These are phyloP conservation scores for Gymnocheta viridis DNA, from an alignment of 2,888 invertebrate genomes.

Conservation along the genomic window DNA sequence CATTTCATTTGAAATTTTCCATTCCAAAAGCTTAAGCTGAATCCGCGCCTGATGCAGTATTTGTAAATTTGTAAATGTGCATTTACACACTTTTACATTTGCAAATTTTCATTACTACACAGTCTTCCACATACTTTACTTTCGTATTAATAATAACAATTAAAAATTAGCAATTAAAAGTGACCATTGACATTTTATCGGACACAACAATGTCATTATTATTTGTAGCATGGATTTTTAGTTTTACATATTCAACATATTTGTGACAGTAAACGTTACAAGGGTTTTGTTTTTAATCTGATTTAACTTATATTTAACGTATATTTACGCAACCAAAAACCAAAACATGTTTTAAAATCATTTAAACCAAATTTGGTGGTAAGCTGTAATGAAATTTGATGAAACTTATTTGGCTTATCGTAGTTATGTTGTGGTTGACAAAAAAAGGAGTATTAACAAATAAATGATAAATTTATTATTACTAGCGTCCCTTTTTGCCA, in stretches of 20 bases:
- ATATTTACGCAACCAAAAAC: not conserved
- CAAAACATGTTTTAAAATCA: constrained; percentile 2
- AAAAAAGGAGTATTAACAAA: not conserved
- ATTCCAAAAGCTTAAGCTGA: no score
- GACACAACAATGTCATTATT: constrained; percentile 12
- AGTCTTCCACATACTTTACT: not conserved
- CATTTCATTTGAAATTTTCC: no score
- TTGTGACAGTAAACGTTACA: not conserved
- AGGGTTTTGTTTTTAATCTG: constrained; percentile 22
- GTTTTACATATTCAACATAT: constrained; percentile 3
- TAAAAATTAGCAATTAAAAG: constrained; percentile 35
- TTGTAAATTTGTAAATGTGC: not conserved
- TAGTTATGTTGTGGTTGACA: not conserved
- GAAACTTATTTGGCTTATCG: not conserved
- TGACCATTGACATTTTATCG: constrained; percentile 21
- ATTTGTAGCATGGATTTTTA: constrained; percentile 16
- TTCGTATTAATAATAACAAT: no score
- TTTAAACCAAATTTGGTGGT: constrained; percentile 13
- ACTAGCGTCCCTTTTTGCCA: no score
- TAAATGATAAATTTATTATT: no score
- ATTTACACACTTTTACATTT: no score
- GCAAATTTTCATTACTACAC: not conserved
- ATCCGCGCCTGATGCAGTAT: no score
- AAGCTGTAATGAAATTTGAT: constrained; percentile 13
- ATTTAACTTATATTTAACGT: constrained; percentile 22